A percentile compares a stretch with the other conserved stretches of the same genome.
Conservation (phyloP, 2,888 invertebrate species). For the Brassicogethes aeneus region DNA sequence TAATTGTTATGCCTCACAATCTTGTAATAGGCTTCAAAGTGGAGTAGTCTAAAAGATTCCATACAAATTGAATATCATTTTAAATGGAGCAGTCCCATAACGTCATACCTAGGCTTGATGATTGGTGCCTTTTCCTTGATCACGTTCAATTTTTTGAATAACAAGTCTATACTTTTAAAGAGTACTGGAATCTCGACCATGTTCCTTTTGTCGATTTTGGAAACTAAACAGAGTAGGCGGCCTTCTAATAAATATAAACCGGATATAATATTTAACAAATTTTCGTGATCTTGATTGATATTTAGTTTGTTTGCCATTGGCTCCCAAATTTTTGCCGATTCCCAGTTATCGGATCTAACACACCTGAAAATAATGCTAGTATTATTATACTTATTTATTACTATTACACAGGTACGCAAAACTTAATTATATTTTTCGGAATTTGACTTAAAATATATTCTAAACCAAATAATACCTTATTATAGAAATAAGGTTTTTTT, state of each 20-base stretch:
- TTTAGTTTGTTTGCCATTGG: too few species aligned
- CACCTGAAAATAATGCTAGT: slow-evolving; percentile 37
- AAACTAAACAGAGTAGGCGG: slow-evolving; percentile 45
- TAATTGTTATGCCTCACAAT: slow-evolving; percentile 41
- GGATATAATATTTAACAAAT: slow-evolving; percentile 37
- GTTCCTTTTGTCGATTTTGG: slow-evolving; percentile 31
- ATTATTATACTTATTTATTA: slow-evolving; percentile 5
- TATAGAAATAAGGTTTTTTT: too few species aligned
- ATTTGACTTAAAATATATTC: too few species aligned
- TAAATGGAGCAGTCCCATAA: background rate
- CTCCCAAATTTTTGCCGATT: slow-evolving; percentile 47
- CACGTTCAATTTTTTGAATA: background rate
- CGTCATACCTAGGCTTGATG: background rate
- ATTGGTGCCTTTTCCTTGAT: background rate
- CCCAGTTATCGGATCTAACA: slow-evolving; percentile 49
- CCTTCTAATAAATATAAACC: slow-evolving; percentile 48
- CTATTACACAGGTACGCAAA: too few species aligned
- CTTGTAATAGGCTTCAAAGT: slow-evolving; percentile 47
- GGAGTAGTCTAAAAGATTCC: slow-evolving; percentile 11
- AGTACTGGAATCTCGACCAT: slow-evolving; percentile 23
- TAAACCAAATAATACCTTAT: too few species aligned
- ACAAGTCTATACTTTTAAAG: slow-evolving; percentile 25
- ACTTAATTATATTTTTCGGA: too few species aligned
- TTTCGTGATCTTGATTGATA: too few species aligned
- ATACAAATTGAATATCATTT: background rate